Conservation (phyloP, 2,888 invertebrate genomes). For the Tipula helvola region DNA sequence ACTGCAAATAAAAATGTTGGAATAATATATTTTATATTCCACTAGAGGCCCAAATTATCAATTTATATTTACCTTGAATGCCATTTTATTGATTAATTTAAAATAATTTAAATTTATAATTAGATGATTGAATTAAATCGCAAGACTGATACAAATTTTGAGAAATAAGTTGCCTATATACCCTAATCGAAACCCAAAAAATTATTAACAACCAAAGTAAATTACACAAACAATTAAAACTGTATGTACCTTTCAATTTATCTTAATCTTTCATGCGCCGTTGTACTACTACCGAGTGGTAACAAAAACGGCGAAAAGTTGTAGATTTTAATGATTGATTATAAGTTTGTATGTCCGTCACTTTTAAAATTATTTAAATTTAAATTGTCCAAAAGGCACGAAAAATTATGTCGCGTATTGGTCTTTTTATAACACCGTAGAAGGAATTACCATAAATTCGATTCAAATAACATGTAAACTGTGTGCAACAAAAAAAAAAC, state of each 20-base stretch:
- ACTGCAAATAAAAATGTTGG: not conserved
- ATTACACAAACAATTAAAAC: not conserved
- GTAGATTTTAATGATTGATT: not conserved
- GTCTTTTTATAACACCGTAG: not conserved
- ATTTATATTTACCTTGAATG: not conserved
- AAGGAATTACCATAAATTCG: not conserved
- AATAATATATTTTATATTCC: not conserved
- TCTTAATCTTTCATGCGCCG: not conserved
- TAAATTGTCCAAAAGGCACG: not conserved
- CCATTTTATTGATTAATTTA: not conserved
- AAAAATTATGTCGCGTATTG: not conserved
- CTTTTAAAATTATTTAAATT: not conserved
- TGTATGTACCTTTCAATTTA: not conserved
- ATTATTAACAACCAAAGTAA: no score
- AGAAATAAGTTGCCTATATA: not conserved
- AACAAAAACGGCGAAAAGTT: not conserved
- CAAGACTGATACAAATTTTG: not conserved
- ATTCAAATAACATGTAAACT: not conserved
- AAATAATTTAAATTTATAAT: not conserved
- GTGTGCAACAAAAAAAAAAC: not conserved
- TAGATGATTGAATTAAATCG: not conserved
- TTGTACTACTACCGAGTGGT: not conserved
- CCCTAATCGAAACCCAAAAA: not conserved
- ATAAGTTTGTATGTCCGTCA: not conserved
- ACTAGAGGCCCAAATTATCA: not conserved